A percentile compares a stretch with the other conserved stretches of the same genome.
These are phyloP conservation scores for Ischnus inquisitorius DNA, from an alignment of 2,888 invertebrate genomes.

Conservation along the genomic window DNA sequence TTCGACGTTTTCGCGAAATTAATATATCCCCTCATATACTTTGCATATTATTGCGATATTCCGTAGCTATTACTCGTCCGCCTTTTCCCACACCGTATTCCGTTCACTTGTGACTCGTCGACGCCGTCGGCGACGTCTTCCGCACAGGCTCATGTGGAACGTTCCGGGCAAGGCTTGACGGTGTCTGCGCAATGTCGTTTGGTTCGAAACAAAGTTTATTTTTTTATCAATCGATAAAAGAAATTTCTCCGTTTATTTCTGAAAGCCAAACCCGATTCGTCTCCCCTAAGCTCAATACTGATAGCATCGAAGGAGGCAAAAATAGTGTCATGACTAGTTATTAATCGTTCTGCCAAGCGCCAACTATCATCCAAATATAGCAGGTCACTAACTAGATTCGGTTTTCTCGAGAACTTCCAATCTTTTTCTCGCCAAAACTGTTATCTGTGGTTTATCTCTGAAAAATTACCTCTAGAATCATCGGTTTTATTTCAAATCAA, in stretches of 20 bases:
- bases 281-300: not conserved
- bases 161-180: not conserved
- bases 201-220: no score
- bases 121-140: slow-evolving; percentile 36
- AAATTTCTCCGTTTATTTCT: no score
- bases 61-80: slow-evolving; percentile 83
- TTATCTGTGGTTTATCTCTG: not conserved
- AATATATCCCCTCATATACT: slow-evolving; percentile 85
- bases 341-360: not conserved
- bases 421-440: not conserved
- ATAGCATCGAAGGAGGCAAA: not conserved
- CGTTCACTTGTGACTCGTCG: slow-evolving; percentile 63
- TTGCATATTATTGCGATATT: slow-evolving; percentile 85
- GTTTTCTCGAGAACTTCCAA: not conserved
- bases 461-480: not conserved
- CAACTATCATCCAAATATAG: not conserved
- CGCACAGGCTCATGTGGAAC: slow-evolving; percentile 36
- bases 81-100: slow-evolving; percentile 73
- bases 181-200: not conserved
- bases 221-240: no score
- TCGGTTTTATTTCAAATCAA: not conserved
- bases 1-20: slow-evolving; percentile 84
- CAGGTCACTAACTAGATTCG: not conserved
- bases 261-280: not conserved
- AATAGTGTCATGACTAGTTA: not conserved